phyloP scores from a whole-genome alignment of 2,113 vertebrate species.

The Ammodytes marinus region DNA sequence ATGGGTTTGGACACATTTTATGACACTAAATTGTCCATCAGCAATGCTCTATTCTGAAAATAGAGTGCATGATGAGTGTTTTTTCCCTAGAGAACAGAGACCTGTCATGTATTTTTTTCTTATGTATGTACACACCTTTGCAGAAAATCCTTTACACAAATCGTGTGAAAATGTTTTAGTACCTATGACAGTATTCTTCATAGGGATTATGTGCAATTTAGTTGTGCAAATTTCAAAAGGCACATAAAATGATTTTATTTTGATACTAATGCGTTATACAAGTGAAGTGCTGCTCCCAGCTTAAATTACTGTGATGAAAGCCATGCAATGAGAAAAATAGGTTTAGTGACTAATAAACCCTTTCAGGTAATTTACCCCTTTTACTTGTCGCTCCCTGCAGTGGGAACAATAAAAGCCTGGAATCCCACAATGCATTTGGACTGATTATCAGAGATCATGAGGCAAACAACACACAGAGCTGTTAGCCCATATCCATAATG shows the following conservation, averaged over 20 bases:
- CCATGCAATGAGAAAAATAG: not conserved
- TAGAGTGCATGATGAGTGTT: not conserved
- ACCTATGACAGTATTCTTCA: not conserved
- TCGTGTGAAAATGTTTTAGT: not conserved
- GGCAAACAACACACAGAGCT: not conserved
- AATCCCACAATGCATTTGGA: not conserved
- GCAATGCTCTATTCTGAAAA: not conserved
- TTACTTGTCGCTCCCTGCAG: slow-evolving; percentile 9
- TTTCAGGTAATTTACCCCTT: slow-evolving; percentile 1
- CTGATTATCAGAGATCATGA: not conserved
- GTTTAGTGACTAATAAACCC: slow-evolving; percentile 1
- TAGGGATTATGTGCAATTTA: slow-evolving; percentile 28
- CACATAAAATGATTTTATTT: not conserved
- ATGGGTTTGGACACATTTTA: slow-evolving; percentile 12
- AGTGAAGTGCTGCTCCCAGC: not conserved
- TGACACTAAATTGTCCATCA: not conserved
- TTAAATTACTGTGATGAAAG: slow-evolving; percentile 9
- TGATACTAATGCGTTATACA: slow-evolving; percentile 21
- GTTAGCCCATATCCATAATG: not conserved
- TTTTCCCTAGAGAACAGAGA: not conserved
- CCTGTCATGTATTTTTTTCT: not conserved
- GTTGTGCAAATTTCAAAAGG: not conserved
- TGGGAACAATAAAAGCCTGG: not conserved
- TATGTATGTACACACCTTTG: not conserved
- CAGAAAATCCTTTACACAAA: not conserved